Conservation (phyloP, 2,113 vertebrate genomes). For the Sphyrna mokarran region DNA sequence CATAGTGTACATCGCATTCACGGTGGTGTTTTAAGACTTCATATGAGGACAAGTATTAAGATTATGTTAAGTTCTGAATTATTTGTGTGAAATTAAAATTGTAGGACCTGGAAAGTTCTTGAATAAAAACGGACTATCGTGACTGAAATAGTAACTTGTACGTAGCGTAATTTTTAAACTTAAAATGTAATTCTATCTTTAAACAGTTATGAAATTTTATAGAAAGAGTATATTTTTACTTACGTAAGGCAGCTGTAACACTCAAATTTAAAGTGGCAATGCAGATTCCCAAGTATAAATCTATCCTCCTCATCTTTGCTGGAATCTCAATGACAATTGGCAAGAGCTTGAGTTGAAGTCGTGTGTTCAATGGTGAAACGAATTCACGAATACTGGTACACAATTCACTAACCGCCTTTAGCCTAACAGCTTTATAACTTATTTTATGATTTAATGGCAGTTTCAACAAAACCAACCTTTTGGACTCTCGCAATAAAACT, state of each 20-base stretch:
- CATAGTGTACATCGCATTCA: neutral
- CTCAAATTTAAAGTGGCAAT: neutral
- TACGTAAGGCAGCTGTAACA: neutral
- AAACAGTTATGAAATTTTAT: neutral
- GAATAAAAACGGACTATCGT: neutral
- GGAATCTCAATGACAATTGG: neutral
- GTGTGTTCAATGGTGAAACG: neutral
- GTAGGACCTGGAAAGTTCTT: neutral
- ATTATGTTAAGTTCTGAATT: neutral
- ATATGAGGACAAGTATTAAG: neutral
- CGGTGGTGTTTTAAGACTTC: no score
- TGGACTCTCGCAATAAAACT: neutral
- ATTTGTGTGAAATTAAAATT: neutral
- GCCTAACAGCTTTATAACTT: conserved; percentile 26
- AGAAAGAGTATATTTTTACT: neutral
- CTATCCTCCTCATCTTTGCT: conserved; percentile 16
- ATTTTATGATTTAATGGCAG: conserved; percentile 35
- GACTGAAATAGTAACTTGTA: neutral
- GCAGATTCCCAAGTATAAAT: conserved; percentile 2
- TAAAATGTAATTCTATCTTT: neutral
- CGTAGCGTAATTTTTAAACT: neutral
- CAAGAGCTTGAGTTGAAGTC: neutral
- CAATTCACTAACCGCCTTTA: conserved; percentile 3
- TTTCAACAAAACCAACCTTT: conserved; percentile 32
- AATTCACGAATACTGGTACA: neutral